These are phyloP conservation scores for Drosophila pseudotakahashii DNA, from an alignment of 2,888 invertebrate genomes.

Conservation along the genomic window DNA sequence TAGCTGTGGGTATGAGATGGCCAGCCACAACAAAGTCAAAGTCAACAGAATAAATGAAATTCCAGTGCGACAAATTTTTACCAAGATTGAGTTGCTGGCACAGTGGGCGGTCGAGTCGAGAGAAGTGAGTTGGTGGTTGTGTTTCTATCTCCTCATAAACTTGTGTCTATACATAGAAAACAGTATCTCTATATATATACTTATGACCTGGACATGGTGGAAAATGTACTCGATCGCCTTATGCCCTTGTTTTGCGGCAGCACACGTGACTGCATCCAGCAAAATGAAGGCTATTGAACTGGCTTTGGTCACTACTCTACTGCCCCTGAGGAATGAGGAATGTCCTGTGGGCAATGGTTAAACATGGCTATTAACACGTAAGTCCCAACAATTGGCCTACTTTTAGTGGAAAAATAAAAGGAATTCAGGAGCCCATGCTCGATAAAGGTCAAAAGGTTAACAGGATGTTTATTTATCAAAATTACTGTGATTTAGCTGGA, in stretches of 20 bases:
- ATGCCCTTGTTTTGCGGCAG: not conserved
- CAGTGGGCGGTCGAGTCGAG: constrained; percentile 3
- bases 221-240: not conserved
- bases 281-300: not conserved
- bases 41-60: constrained; percentile 31
- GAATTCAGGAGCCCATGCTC: not conserved
- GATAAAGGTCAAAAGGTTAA: not conserved
- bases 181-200: too few species aligned
- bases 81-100: constrained; percentile 12
- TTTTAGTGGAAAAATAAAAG: not conserved
- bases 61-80: constrained; percentile 27
- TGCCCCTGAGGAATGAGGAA: not conserved
- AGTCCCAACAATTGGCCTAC: not conserved
- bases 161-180: too few species aligned
- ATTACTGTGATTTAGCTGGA: too few species aligned
- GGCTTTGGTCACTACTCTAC: not conserved
- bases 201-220: not conserved
- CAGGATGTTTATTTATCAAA: not conserved
- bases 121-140: too few species aligned
- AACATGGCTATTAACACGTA: not conserved
- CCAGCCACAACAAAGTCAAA: constrained; percentile 33
- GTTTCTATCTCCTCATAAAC: too few species aligned
- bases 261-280: not conserved
- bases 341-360: not conserved
- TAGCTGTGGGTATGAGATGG: not conserved